Evolutionary conservation across 1,140 invertebrate species (phyloP).

Genomic region (Leptestheria dahalacensis): DNA sequence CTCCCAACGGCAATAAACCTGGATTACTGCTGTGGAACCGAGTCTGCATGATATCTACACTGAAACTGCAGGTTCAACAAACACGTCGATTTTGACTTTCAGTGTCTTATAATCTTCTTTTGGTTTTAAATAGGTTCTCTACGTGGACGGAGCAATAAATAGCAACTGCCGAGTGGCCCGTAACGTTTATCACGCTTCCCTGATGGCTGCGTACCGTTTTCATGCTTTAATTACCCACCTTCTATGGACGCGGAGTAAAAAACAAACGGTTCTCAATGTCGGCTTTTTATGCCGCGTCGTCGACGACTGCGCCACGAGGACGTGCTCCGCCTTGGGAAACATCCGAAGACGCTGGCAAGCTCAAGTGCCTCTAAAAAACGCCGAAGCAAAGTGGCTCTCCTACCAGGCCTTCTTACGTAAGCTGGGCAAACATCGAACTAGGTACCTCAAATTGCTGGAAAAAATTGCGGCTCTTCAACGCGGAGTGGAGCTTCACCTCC

Average conservation of each 20-base stretch:
- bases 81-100: no score
- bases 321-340: neutral
- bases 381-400: conserved; percentile 1
- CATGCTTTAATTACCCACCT: conserved; percentile 1
- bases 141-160: conserved; percentile 1
- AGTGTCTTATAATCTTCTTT: neutral
- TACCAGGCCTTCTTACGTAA: conserved; percentile 5
- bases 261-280: neutral
- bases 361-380: neutral
- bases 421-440: neutral
- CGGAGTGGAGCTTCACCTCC: neutral
- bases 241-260: neutral
- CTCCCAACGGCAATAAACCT: neutral
- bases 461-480: neutral
- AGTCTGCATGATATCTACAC: conserved; percentile 2
- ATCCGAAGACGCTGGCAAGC: neutral
- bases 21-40: neutral
- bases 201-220: conserved; percentile 10
- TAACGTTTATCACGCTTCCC: neutral
- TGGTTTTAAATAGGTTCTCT: neutral
- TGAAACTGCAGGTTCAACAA: conserved; percentile 6
- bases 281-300: neutral
- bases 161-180: neutral
- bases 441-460: neutral
- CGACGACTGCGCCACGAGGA: neutral